Conservation (phyloP, 2,113 vertebrate genomes). For the Gobius niger region DNA sequence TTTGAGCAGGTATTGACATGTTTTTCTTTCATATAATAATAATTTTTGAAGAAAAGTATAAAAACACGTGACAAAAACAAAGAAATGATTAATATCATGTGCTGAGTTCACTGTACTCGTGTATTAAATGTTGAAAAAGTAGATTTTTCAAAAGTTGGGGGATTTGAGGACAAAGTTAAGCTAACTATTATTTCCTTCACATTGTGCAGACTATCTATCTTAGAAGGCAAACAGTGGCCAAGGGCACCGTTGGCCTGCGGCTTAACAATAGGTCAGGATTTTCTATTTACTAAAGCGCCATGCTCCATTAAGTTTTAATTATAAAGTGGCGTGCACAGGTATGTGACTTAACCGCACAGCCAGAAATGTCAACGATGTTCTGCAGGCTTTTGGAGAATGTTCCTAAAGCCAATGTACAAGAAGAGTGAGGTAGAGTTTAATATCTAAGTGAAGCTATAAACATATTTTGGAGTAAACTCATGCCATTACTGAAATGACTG, state of each 20-base stretch:
- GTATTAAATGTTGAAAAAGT: too few species aligned
- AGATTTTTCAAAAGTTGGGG: too few species aligned
- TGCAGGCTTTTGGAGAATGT: conserved; percentile 35
- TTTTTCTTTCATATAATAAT: too few species aligned
- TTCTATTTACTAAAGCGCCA: conserved; percentile 47
- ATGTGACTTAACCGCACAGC: conserved; percentile 28
- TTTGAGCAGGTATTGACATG: too few species aligned
- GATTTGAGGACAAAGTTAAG: conserved; percentile 1
- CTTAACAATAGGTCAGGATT: conserved; percentile 37
- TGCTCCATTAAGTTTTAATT: conserved; percentile 67
- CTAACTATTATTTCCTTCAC: conserved; percentile 24
- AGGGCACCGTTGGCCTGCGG: conserved; percentile 8
- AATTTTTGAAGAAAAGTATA: too few species aligned
- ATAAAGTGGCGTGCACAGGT: conserved; percentile 48
- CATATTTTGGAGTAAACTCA: neutral
- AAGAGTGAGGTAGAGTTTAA: neutral
- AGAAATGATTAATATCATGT: too few species aligned
- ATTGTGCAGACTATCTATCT: conserved; percentile 30
- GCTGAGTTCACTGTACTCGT: too few species aligned
- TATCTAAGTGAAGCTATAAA: neutral
- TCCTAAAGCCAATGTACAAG: conserved; percentile 21
- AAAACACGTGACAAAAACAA: too few species aligned
- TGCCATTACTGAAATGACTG: too few species aligned
- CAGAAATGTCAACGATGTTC: conserved; percentile 41
- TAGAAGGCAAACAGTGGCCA: conserved; percentile 3